phyloP scores from a whole-genome alignment of 1,140 invertebrate genomes.

The Radopholus similis region DNA sequence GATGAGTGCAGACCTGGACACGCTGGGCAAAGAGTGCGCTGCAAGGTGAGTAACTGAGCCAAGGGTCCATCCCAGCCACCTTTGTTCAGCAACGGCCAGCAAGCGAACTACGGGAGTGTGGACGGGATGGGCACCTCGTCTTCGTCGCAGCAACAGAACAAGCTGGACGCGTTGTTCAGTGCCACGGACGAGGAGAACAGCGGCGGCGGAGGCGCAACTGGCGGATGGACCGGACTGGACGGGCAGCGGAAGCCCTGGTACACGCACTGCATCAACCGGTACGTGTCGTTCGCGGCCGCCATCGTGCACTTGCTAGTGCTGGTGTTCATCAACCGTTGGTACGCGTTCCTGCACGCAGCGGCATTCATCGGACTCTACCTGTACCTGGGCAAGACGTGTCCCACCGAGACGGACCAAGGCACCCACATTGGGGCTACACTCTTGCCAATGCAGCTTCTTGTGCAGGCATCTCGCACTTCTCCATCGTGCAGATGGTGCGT shows the following conservation, averaged over 20 bases:
- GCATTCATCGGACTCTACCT: conserved; percentile 80
- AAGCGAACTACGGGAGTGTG: conserved; percentile 44
- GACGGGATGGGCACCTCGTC: conserved; percentile 9
- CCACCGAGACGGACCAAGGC: conserved; percentile 82
- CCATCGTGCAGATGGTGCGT: conserved; percentile 68
- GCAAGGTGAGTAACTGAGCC: background rate
- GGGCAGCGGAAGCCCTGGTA: conserved; percentile 22
- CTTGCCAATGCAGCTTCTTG: conserved; percentile 6
- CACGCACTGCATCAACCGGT: conserved; percentile 51
- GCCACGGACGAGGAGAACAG: conserved; percentile 66
- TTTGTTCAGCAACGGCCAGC: background rate
- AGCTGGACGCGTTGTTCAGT: conserved; percentile 72
- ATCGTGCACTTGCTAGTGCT: conserved; percentile 81
- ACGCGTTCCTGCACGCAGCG: conserved; percentile 76
- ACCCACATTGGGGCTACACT: conserved; percentile 53
- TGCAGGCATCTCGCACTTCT: conserved; percentile 47
- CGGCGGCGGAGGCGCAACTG: conserved; percentile 69
- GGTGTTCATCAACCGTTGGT: conserved; percentile 86
- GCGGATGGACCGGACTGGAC: conserved; percentile 55
- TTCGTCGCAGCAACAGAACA: conserved; percentile 76
- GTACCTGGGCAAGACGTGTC: conserved; percentile 87
- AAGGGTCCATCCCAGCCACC: background rate
- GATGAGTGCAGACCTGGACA: conserved; percentile 84
- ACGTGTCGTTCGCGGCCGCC: conserved; percentile 60
- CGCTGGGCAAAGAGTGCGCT: conserved; percentile 18